These are phyloP conservation scores for Zalophus californianus DNA, from an alignment of 2,797 vertebrate species.

Conservation along the genomic window DNA sequence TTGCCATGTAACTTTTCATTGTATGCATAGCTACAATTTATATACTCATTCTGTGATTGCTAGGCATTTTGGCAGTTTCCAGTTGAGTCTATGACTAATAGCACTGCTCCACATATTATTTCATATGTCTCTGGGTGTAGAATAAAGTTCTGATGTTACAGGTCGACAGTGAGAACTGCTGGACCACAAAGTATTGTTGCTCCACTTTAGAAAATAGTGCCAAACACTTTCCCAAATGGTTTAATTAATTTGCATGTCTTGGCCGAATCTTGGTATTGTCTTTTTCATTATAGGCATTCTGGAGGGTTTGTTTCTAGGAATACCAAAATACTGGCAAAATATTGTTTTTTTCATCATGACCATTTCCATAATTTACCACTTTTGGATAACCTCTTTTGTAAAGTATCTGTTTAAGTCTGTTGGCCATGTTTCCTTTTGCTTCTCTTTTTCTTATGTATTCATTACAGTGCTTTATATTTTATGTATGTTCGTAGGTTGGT, in stretches of 20 bases:
- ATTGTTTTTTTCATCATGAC: not conserved
- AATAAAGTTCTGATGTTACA: not conserved
- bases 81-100: not conserved
- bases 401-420: not conserved
- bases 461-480: not conserved
- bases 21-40: not conserved
- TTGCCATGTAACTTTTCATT: not conserved
- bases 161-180: not conserved
- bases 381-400: not conserved
- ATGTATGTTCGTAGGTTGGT: not conserved
- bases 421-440: not conserved
- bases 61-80: not conserved
- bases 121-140: not conserved
- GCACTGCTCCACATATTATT: not conserved
- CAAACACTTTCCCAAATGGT: not conserved
- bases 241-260: not conserved
- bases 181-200: not conserved
- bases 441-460: not conserved
- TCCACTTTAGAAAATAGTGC: not conserved
- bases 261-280: not conserved
- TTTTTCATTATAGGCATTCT: conserved; percentile 11
- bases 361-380: not conserved
- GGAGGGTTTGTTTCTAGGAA: not conserved
- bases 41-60: not conserved
- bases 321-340: not conserved